phyloP scores from a whole-genome alignment of 2,888 invertebrate species.

The Meganola albula region DNA sequence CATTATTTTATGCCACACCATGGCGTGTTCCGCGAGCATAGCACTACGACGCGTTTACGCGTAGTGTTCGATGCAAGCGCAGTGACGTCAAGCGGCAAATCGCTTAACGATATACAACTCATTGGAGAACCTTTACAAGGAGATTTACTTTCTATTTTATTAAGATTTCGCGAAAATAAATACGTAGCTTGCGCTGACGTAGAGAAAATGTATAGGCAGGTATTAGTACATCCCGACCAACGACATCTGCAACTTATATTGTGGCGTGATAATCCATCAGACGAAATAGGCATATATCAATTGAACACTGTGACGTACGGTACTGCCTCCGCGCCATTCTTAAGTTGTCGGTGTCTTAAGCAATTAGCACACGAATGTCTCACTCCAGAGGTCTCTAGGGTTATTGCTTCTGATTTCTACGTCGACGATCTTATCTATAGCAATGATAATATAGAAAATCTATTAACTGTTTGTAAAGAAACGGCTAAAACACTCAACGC shows the following conservation, averaged over 20 bases:
- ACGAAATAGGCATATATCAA: background rate
- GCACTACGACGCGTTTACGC: conserved; percentile 7
- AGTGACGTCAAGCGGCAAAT: conserved; percentile 1
- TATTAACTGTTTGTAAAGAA: background rate
- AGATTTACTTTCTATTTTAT: conserved; percentile 3
- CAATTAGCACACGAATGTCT: background rate
- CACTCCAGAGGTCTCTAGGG: background rate
- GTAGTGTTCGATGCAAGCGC: background rate
- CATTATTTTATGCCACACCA: background rate
- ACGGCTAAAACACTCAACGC: background rate
- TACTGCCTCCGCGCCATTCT: background rate
- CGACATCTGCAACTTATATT: conserved; percentile 1
- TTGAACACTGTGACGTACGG: background rate
- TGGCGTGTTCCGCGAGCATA: background rate
- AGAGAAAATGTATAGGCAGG: conserved; percentile 4
- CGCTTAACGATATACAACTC: conserved; percentile 1
- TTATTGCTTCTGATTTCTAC: background rate
- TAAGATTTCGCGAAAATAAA: conserved; percentile 1
- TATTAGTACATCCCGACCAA: background rate
- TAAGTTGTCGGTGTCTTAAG: background rate
- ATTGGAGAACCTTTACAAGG: conserved; percentile 1
- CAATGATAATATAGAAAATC: too few species aligned
- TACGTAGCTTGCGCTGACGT: conserved; percentile 4
- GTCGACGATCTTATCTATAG: background rate
- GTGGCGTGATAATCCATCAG: background rate